Base-by-base conservation (phyloP, 2,888 invertebrate genomes). In the Epsilonema sp. region DNA sequence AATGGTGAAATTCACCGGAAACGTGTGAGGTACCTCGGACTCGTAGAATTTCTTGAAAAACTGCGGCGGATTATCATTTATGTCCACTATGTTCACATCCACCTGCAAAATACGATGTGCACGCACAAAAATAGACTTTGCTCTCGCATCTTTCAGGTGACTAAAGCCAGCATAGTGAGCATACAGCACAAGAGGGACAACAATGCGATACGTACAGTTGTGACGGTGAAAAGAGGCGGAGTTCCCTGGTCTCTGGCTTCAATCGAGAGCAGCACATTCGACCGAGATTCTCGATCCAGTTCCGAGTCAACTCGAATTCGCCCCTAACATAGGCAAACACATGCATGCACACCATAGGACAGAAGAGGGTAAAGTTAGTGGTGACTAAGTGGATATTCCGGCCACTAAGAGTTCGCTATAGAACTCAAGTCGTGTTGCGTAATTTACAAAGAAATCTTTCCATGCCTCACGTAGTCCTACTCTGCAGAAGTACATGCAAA, bases 221-320 rank as follows among this genome's bases (percentile, higher is more conserved):
- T 24, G 4, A 47, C 22, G 8, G 40, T 20, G 23, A 49, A 26
- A 19, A 49, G 23, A 25, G 49, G 19, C 16, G 49, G 49, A 5
- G 13, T n/a, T 3, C 49, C 49, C 26, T 38, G 5, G 16, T 55
- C 52, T 19, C 42, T 38, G 1, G 52, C 54, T 40, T 56, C 55
- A 41, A 51, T 5, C 4, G 39, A 31, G 8, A 47, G 23, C 4
- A 47, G 4, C 4, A 3, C 5, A 4, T 4, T 11, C 3, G 5
- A 3, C n/a, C 13, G 3, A 4, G 16, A 19, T 19, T 47, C 43
- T 20, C 36, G 19, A 23, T 47, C 37, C 23, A 47, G 22, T n/a
- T 26, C 47, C 21, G 8, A 4, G 37, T 31, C 20, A 13, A 44
- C 42, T 5, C 24, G 11, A 20, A 46, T 3, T 21, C 13, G 8